phyloP scores from a whole-genome alignment of 2,113 vertebrate species.

The Myrmecophaga tridactyla region DNA sequence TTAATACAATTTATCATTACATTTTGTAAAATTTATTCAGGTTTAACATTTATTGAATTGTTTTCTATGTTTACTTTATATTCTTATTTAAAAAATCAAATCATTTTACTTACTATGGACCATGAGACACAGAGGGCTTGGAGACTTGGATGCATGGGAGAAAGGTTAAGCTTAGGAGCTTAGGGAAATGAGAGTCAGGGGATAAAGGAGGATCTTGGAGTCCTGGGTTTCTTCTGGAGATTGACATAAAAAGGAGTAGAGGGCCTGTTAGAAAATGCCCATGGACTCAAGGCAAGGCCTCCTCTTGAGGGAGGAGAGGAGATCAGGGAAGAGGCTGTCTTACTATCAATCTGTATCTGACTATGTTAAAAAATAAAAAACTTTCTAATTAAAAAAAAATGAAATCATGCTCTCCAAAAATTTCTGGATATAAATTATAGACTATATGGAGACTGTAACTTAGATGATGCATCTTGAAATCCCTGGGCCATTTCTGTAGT shows the following conservation, averaged over 20 bases:
- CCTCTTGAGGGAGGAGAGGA: background rate
- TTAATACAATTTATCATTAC: background rate
- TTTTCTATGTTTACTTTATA: conserved; percentile 14
- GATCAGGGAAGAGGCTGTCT: background rate
- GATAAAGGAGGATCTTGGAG: background rate
- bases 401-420: background rate
- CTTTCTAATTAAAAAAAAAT: background rate
- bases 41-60: background rate
- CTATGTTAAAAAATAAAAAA: background rate
- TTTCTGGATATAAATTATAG: conserved; percentile 10
- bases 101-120: background rate
- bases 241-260: background rate
- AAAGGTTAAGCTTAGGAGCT: background rate
- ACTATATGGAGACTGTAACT: conserved; percentile 18
- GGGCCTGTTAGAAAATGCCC: background rate
- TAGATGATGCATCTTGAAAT: conserved; percentile 15
- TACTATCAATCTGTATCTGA: background rate
- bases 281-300: background rate
- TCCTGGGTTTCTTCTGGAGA: background rate
- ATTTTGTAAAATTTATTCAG: conserved; percentile 17
- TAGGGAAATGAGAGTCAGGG: background rate
- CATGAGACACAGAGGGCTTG: background rate
- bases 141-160: background rate
- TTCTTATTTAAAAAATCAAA: background rate
- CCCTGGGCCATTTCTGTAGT: background rate